Percentiles rank a stretch among this genome's conserved stretches.
Evolutionary conservation across 2,113 vertebrate genomes (phyloP).

Genomic region (Anas platyrhynchos): DNA sequence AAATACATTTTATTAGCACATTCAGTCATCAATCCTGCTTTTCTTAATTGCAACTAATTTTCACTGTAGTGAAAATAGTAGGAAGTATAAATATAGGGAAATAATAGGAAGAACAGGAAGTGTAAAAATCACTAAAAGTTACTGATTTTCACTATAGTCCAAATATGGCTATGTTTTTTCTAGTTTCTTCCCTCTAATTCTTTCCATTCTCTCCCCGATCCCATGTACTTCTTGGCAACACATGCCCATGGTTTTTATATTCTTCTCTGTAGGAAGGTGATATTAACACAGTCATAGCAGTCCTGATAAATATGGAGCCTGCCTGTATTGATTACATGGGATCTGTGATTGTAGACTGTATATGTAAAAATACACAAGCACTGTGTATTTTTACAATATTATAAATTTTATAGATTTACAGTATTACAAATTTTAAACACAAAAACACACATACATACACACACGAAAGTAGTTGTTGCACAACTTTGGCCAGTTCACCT

Average conservation of each 20-base stretch:
- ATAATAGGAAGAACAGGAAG: too few species aligned
- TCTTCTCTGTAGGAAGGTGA: not conserved
- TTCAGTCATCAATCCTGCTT: not conserved
- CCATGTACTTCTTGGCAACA: not conserved
- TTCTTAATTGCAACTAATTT: constrained; percentile 4
- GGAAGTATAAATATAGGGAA: too few species aligned
- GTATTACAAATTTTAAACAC: too few species aligned
- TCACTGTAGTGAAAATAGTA: not conserved
- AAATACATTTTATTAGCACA: constrained; percentile 34
- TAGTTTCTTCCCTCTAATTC: not conserved
- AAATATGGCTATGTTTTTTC: not conserved
- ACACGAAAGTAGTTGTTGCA: not conserved
- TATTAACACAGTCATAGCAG: not conserved
- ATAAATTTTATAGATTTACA: too few species aligned
- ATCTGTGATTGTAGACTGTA: not conserved
- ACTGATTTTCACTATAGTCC: not conserved
- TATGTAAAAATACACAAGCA: too few species aligned
- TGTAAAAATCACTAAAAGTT: not conserved
- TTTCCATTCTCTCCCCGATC: not conserved
- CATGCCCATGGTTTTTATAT: fast-evolving
- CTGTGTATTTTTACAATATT: too few species aligned
- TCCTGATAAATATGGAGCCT: not conserved
- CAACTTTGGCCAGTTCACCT: not conserved
- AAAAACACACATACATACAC: not conserved
- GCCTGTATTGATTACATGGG: not conserved